Evolutionary conservation across 2,113 vertebrate genomes (phyloP).

Genomic region (Pedionomus torquatus): DNA sequence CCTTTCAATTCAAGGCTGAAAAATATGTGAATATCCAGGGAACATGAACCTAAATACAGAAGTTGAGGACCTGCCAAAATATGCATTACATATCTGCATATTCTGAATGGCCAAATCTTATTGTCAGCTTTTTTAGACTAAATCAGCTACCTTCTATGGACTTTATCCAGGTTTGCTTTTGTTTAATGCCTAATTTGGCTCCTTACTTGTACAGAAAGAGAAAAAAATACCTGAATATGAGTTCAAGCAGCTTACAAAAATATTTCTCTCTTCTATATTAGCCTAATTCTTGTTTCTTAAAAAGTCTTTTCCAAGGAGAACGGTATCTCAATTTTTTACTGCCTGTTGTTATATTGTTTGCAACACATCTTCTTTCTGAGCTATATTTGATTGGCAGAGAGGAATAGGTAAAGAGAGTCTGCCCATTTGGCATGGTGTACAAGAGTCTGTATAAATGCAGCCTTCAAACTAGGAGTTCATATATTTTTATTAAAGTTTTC

Average conservation of each 20-base stretch:
- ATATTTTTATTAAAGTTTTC: not conserved
- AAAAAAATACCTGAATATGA: not conserved
- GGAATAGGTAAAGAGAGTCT: not conserved
- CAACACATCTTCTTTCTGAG: not conserved
- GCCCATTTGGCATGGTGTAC: not conserved
- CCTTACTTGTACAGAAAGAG: not conserved
- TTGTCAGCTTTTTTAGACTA: not conserved
- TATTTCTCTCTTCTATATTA: not conserved
- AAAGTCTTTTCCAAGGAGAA: not conserved
- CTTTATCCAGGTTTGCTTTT: not conserved
- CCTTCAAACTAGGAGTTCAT: not conserved
- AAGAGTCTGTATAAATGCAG: not conserved
- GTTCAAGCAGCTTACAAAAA: not conserved
- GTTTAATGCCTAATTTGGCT: not conserved
- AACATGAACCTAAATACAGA: accelerated
- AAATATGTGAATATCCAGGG: not conserved
- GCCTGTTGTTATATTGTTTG: not conserved
- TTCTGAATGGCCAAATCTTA: not conserved
- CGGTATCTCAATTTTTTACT: not conserved
- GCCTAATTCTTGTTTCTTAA: not conserved
- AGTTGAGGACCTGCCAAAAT: not conserved
- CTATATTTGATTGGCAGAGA: not conserved
- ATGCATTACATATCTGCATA: not conserved
- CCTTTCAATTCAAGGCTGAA: not conserved
- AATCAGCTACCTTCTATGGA: not conserved